Evolutionary conservation across 1,140 invertebrate genomes (phyloP).

Genomic region (Rhagoletis zephyria): DNA sequence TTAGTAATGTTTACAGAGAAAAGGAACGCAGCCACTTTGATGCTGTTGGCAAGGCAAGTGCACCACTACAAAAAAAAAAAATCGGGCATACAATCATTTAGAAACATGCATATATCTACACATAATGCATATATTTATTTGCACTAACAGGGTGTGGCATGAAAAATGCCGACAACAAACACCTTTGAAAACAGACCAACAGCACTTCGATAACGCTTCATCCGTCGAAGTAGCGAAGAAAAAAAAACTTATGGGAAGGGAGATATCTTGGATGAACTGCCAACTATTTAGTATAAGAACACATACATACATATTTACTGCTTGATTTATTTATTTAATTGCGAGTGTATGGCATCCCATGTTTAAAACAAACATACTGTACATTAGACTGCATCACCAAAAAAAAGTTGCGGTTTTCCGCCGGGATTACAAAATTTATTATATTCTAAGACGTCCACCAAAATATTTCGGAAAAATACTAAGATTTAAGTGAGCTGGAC

Average conservation of each 20-base stretch:
- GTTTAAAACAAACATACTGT: constrained; percentile 22
- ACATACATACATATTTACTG: background rate
- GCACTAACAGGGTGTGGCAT: constrained; percentile 41
- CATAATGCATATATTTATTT: constrained; percentile 12
- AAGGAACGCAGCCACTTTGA: constrained; percentile 36
- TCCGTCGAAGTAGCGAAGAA: background rate
- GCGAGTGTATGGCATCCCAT: constrained; percentile 10
- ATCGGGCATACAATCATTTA: background rate
- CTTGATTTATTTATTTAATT: background rate
- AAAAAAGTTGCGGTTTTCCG: no score
- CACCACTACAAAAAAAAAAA: constrained; percentile 24
- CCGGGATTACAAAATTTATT: no score
- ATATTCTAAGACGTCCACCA: no score
- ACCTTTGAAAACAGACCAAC: constrained; percentile 51
- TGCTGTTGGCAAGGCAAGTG: constrained; percentile 36
- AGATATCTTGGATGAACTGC: background rate
- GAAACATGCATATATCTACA: no score
- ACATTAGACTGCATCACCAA: no score
- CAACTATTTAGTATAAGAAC: no score
- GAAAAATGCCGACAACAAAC: constrained; percentile 24
- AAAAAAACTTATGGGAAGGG: no score
- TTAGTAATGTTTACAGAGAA: constrained; percentile 61
- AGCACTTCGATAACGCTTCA: constrained; percentile 11
- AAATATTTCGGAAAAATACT: no score
- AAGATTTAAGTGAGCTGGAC: no score